Evolutionary conservation across 2,888 invertebrate species (phyloP).

Genomic region (Erebia aethiops): DNA sequence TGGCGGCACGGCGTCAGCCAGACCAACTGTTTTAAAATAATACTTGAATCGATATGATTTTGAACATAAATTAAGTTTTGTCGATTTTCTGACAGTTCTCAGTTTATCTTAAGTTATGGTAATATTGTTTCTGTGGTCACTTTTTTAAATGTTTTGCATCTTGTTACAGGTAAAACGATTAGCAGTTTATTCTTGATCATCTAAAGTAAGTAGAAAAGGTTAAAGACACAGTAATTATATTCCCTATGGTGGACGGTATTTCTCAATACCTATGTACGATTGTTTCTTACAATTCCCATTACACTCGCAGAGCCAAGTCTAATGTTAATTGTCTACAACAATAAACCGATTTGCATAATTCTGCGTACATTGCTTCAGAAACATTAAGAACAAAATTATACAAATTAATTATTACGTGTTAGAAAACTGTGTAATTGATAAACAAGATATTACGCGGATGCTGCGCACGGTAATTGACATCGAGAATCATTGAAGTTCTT

Average conservation of each 20-base stretch:
- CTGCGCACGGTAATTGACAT: not conserved
- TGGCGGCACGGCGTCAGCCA: too few relatives aligned
- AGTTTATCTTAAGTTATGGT: too few relatives aligned
- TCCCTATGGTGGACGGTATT: not conserved
- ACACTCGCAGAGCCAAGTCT: constrained; percentile 1
- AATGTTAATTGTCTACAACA: constrained; percentile 17
- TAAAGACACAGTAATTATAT: not conserved
- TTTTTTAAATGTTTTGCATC: not conserved
- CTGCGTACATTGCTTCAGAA: constrained; percentile 20
- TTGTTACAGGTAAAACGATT: constrained; percentile 29
- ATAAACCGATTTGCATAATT: constrained; percentile 23
- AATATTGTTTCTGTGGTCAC: too few relatives aligned
- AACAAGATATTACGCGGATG: not conserved
- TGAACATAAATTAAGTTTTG: too few relatives aligned
- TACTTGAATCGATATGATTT: too few relatives aligned
- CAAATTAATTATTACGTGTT: constrained; percentile 10
- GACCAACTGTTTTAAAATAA: too few relatives aligned
- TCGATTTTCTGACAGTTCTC: too few relatives aligned
- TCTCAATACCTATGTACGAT: not conserved
- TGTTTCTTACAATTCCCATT: constrained; percentile 7
- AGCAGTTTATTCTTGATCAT: not conserved
- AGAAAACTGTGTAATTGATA: constrained; percentile 16
- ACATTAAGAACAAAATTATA: constrained; percentile 13
- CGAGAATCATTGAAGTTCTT: not conserved
- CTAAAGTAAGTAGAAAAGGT: not conserved